These are phyloP conservation scores for Charina bottae DNA, from an alignment of 2,113 vertebrate genomes.

Conservation along the genomic window DNA sequence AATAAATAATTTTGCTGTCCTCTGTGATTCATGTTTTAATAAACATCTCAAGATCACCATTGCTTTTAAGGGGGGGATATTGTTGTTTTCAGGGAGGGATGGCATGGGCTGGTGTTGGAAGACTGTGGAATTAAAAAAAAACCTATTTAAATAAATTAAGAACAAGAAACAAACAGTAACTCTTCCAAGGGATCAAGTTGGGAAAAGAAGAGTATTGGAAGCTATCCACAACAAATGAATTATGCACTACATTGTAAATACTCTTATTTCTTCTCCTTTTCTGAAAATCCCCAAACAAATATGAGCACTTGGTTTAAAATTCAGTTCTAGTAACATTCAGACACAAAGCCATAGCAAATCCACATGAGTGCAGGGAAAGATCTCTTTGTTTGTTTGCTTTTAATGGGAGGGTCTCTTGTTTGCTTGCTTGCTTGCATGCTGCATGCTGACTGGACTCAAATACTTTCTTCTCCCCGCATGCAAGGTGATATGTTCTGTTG, in stretches of 20 bases:
- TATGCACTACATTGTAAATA: constrained; percentile 82
- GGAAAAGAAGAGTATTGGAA: constrained; percentile 31
- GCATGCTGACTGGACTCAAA: not conserved
- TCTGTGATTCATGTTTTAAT: constrained; percentile 59
- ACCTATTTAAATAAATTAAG: constrained; percentile 13
- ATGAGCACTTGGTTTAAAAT: constrained; percentile 79
- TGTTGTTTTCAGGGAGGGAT: constrained; percentile 31
- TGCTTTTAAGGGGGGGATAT: constrained; percentile 43
- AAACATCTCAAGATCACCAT: not conserved
- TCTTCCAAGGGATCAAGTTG: not conserved
- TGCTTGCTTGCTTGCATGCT: constrained; percentile 12
- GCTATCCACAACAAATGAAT: constrained; percentile 76
- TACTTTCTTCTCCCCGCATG: constrained; percentile 32
- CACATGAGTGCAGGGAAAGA: constrained; percentile 60
- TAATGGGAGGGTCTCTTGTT: constrained; percentile 41
- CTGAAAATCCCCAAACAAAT: constrained; percentile 78
- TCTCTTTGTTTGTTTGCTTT: constrained; percentile 48
- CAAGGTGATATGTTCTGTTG: not conserved
- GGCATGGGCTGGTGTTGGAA: constrained; percentile 24
- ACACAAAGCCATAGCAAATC: constrained; percentile 67
- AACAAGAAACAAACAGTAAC: constrained; percentile 21
- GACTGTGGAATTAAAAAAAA: constrained; percentile 9
- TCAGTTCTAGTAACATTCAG: constrained; percentile 76
- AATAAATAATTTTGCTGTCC: constrained; percentile 60
- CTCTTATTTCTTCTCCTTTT: constrained; percentile 79